Evolutionary conservation across 64 coral and sea anemone species (phyloP).

Genomic region (Dendronephthya gigantea): DNA sequence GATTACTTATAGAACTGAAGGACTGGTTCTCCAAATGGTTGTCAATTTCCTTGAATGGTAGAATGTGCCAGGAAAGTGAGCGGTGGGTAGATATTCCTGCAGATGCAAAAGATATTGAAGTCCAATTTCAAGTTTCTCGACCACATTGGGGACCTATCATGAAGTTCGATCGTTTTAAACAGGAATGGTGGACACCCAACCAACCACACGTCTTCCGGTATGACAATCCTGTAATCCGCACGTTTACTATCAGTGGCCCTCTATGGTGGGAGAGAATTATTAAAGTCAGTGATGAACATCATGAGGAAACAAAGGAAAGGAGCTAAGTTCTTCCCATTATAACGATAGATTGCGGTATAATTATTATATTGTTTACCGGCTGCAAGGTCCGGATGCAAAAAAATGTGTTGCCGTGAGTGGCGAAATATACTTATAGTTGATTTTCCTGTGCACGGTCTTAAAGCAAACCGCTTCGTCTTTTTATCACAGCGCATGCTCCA

Average conservation of each 20-base stretch:
- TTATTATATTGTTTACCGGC: no score
- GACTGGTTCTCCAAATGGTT: not conserved
- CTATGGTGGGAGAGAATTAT: constrained; percentile 21
- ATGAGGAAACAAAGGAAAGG: constrained; percentile 31
- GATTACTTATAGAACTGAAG: not conserved
- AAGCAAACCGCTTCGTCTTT: not conserved
- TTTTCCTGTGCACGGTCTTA: not conserved
- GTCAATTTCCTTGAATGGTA: not conserved
- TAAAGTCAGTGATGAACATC: constrained; percentile 27
- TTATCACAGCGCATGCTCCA: not conserved
- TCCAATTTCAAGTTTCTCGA: not conserved
- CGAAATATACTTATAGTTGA: not conserved
- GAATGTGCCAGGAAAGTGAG: not conserved
- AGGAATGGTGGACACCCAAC: constrained; percentile 17
- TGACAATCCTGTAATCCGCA: constrained; percentile 4
- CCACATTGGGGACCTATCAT: constrained; percentile 13
- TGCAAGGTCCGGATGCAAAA: no score
- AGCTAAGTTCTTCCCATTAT: no score
- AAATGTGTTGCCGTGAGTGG: not conserved
- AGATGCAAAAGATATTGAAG: constrained; percentile 15
- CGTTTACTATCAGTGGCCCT: constrained; percentile 20
- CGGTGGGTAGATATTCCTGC: constrained; percentile 19
- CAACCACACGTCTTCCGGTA: constrained; percentile 27
- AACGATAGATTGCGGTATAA: no score
- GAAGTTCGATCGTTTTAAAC: constrained; percentile 29